Base-by-base conservation (phyloP, 2,888 invertebrate genomes). In the Lysandra coridon region DNA sequence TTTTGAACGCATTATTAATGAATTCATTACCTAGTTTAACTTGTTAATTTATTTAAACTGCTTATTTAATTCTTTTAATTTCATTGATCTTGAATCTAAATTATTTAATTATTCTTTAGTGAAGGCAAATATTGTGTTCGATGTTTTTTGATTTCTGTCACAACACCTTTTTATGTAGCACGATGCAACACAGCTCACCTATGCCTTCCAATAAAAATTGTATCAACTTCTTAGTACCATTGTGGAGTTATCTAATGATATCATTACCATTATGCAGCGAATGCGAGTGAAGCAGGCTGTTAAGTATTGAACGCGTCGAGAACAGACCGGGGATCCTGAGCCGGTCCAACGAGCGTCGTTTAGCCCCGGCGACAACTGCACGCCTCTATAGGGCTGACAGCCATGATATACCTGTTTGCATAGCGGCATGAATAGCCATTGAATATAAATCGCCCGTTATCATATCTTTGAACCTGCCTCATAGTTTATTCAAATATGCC, bases 341-440 rank as follows among this genome's bases (percentile, higher is more conserved):
- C 94, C 93, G 93, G 93, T 93, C 92, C 90, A 89, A 91, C 92
- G 90, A 90, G 87, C 88, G 89, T 90, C 90, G 89, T 92, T 92
- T 93, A 92, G 91, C 89, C 87, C 88, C 87, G 86, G 90, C 91
- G 93, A 93, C 93, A 92, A 91, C 91, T 89, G 89, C 88, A 86
- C 87, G 85, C 86, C 85, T 85, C 83, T 83, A 83, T 88, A 92
- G 92, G 93, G 92, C 84, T 92, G 86, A 84, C 85, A 82, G 82
- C 79, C 80, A 81, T 79, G 78, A 79, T 82, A 82, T 81, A 81
- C 82, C 80, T 81, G 80, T 82, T 83, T 81, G 79, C 81, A 83
- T 81, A 80, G 78, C 69, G 78, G 74, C 80, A 77, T 78, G 80
- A 81, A 79, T 80, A 82, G 78, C 81, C 80, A 82, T 81, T 82